These are phyloP conservation scores for Corythucha ciliata DNA, from an alignment of 2,888 invertebrate genomes.

Conservation along the genomic window DNA sequence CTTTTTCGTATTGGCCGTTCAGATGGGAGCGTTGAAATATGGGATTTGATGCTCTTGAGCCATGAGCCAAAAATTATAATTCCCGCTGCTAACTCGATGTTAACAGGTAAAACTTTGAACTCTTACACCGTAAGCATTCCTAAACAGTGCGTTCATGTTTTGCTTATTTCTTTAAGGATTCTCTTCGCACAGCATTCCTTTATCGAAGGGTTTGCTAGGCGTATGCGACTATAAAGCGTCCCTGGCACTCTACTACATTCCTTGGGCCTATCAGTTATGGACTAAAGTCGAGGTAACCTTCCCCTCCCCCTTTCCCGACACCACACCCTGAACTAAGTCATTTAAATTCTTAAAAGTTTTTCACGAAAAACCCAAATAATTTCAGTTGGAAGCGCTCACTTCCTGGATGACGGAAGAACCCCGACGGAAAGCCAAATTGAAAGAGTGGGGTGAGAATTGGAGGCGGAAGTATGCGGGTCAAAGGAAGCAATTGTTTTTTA, in stretches of 20 bases:
- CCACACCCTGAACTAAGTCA: background rate
- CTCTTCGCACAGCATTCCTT: slow-evolving; percentile 25
- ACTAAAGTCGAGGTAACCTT: slow-evolving; percentile 28
- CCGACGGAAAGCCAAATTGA: slow-evolving; percentile 24
- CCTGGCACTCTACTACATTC: slow-evolving; percentile 32
- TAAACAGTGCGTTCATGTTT: too few species aligned
- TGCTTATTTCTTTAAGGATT: slow-evolving; percentile 28
- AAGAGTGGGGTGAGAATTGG: slow-evolving; percentile 29
- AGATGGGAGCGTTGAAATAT: slow-evolving; percentile 33
- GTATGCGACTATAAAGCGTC: slow-evolving; percentile 31
- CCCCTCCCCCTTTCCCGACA: background rate
- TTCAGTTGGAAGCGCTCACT: slow-evolving; percentile 13
- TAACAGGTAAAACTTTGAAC: slow-evolving; percentile 5
- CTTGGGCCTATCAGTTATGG: slow-evolving; percentile 30
- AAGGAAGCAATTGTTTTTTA: too few species aligned
- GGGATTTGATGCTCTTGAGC: slow-evolving; percentile 32
- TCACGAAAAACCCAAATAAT: too few species aligned
- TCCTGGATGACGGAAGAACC: slow-evolving; percentile 25
- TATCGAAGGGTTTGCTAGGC: slow-evolving; percentile 29
- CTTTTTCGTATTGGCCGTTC: slow-evolving; percentile 31
- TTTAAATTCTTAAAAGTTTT: slow-evolving; percentile 3
- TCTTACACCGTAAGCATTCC: too few species aligned
- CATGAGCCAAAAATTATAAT: slow-evolving; percentile 29
- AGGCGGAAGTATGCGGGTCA: slow-evolving; percentile 27
- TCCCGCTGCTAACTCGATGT: slow-evolving; percentile 13